Percentiles rank a stretch among this genome's conserved stretches.
phyloP scores from a whole-genome alignment of 35 echinoderm and acorn worm genomes.

The Eucidaris tribuloides region DNA sequence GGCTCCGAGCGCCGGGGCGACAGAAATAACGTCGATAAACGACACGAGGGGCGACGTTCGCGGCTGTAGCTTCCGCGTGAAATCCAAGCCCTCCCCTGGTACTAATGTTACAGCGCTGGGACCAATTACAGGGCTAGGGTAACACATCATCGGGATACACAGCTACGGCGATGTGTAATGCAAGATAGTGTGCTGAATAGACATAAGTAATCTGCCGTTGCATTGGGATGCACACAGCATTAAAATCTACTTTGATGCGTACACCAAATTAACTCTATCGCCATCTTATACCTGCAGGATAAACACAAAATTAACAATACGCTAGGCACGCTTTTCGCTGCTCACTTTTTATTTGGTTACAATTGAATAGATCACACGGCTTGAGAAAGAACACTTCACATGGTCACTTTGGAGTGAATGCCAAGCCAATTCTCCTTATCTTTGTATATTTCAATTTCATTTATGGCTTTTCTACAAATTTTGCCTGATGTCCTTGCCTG shows the following conservation, averaged over 20 bases:
- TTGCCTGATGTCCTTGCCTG: too few relatives aligned
- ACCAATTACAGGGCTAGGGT: slow-evolving; percentile 21
- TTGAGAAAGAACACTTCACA: too few relatives aligned
- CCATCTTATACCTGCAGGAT: slow-evolving; percentile 2
- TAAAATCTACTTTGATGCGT: not conserved
- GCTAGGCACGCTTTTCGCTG: too few relatives aligned
- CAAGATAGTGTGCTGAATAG: not conserved
- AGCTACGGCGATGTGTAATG: not conserved
- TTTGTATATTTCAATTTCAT: too few relatives aligned
- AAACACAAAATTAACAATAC: not conserved
- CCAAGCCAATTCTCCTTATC: too few relatives aligned
- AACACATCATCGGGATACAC: slow-evolving; percentile 21
- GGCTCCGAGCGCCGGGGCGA: slow-evolving; percentile 25
- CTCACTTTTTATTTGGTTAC: too few relatives aligned
- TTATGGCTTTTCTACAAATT: too few relatives aligned
- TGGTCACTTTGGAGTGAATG: too few relatives aligned
- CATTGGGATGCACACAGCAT: not conserved
- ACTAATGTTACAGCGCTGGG: slow-evolving; percentile 30
- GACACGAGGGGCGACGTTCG: slow-evolving; percentile 29
- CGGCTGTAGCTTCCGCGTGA: slow-evolving; percentile 28
- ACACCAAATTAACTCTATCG: not conserved
- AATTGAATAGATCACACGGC: too few relatives aligned
- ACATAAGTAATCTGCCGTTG: not conserved
- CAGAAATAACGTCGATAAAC: slow-evolving; percentile 26
- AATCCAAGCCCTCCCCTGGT: slow-evolving; percentile 26